Evolutionary conservation across 2,888 invertebrate species (phyloP), one percentile per base, ranked within the genome.

Genomic region (Mactromeris polynyma): DNA sequence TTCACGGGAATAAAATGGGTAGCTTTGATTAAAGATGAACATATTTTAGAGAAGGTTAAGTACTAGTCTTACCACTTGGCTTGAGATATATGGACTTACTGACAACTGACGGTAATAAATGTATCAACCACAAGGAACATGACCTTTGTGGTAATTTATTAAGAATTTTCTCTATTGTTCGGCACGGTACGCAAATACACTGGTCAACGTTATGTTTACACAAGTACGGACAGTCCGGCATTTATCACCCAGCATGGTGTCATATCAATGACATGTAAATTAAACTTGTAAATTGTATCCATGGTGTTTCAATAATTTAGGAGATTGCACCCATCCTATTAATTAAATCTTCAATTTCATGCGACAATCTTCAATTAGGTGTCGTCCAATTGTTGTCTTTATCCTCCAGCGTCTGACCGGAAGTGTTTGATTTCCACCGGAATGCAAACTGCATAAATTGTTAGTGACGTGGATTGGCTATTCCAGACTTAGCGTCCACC

Each of bases 191-290:
- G 86, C 81, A 81, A 81, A 86, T 54, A 86, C 46, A 38, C 86
- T 36, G 77, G 81, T 81, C 84, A 81, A 81, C 84, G 77, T 17
- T 79, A 79, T 86, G 83, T 89, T 89, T 89, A 85, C 89, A 89
- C 89, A 86, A 89, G 89, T 83, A 69, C 51, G 78, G 89, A 54
- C 78, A 58, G 54, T 84, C 36, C 51, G 69, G 38, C 83, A 86
- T 89, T 85, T 78, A 89, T 89, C 89, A 84, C 85, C n/a, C 85
- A 80, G 86, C 86, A 46, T 69, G 89, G 69, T 85, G 79, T 89
- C 83, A 86, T 85, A 85, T 83, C 85, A 83, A 42, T 86, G 82
- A 80, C 83, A 83, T 89, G 89, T 81, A 89, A 86, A 89, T 89
- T 83, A 86, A 89, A 89, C 84, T 81, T 46, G 84, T 78, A 84